phyloP scores from a whole-genome alignment of 2,797 vertebrate genomes.

The Loris lydekkerianus region DNA sequence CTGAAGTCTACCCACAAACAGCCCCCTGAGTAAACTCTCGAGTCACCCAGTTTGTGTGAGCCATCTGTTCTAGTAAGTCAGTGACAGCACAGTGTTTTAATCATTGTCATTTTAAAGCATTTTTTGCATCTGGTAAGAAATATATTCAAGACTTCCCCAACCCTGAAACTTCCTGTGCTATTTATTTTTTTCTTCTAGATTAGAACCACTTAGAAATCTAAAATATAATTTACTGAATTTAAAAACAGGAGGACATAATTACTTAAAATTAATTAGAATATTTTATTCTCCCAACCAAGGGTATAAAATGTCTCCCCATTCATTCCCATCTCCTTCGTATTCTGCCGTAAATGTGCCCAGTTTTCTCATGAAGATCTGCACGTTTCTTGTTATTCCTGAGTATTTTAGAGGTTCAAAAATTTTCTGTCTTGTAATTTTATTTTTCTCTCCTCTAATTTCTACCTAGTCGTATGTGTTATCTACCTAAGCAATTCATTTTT shows the following conservation, averaged over 20 bases:
- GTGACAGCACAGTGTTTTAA: background rate
- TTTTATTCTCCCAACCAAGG: background rate
- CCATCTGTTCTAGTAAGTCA: background rate
- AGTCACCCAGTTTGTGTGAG: background rate
- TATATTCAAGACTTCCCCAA: background rate
- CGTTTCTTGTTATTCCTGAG: background rate
- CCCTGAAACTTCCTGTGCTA: background rate
- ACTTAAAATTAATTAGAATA: background rate
- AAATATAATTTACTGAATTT: background rate
- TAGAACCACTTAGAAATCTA: constrained; percentile 3
- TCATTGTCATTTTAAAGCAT: constrained; percentile 30
- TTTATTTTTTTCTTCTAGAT: background rate
- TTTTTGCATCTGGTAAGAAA: background rate
- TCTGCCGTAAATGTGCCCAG: background rate
- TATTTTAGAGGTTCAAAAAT: background rate
- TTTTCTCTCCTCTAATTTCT: background rate
- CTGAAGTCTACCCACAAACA: background rate
- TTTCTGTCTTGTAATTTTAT: background rate
- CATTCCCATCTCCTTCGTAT: background rate
- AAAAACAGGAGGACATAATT: background rate
- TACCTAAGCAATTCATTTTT: background rate
- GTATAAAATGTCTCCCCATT: background rate
- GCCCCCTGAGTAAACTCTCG: background rate
- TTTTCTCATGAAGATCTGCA: background rate
- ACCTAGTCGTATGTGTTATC: background rate